Evolutionary conservation across 2,797 vertebrate species (phyloP).

Genomic region (Agapornis canus): DNA sequence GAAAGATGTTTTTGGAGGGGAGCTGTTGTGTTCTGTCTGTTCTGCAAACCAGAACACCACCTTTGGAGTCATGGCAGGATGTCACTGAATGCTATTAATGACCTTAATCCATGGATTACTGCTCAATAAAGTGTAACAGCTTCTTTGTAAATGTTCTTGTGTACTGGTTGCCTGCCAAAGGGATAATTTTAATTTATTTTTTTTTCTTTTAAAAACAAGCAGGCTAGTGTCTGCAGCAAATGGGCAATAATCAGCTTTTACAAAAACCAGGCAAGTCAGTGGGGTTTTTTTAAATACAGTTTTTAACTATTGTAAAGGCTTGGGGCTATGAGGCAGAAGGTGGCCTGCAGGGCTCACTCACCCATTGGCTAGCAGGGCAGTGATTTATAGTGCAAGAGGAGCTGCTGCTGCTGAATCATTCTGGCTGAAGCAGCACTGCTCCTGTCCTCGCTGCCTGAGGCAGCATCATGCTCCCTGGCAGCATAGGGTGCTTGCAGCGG

Average conservation of each 20-base stretch:
- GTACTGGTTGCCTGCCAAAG: not conserved
- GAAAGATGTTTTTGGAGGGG: not conserved
- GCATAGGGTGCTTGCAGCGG: fast-evolving
- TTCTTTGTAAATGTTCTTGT: constrained; percentile 36
- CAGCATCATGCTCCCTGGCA: not conserved
- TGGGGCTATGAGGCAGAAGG: not conserved
- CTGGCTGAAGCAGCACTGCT: fast-evolving
- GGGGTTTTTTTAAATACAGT: not conserved
- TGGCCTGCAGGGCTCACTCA: fast-evolving
- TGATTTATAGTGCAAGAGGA: not conserved
- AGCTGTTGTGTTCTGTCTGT: not conserved
- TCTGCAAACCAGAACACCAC: not conserved
- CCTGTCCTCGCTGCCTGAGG: not conserved
- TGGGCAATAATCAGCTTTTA: not conserved
- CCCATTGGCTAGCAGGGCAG: not conserved
- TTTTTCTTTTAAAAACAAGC: not conserved
- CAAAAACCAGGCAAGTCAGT: not conserved
- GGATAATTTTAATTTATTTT: not conserved
- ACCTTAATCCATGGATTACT: constrained; percentile 64
- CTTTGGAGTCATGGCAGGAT: constrained; percentile 21
- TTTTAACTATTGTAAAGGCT: not conserved
- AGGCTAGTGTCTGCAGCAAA: not conserved
- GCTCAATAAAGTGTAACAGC: constrained; percentile 41
- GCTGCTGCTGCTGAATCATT: not conserved
- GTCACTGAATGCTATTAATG: constrained; percentile 30